These are phyloP conservation scores for Puntigrus tetrazona DNA, from an alignment of 2,113 vertebrate genomes.

Conservation along the genomic window DNA sequence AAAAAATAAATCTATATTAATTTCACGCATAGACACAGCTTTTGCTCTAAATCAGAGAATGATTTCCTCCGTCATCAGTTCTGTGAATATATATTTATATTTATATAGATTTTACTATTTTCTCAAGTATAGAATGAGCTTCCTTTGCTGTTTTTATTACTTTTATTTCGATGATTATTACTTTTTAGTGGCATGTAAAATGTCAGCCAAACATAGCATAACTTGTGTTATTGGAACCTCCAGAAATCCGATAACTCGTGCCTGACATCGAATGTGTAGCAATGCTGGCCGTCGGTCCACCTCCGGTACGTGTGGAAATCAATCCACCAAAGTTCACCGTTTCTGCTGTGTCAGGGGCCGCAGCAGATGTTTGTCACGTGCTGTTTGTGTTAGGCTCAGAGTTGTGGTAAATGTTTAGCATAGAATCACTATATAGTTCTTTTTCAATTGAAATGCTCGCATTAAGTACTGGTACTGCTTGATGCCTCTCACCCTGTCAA, in stretches of 20 bases:
- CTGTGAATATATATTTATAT: not conserved
- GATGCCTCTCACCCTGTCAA: not conserved
- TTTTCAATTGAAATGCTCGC: not conserved
- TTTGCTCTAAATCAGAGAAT: not conserved
- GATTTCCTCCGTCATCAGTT: not conserved
- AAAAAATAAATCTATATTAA: constrained; percentile 31
- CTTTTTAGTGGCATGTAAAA: not conserved
- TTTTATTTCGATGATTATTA: not conserved
- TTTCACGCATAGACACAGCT: constrained; percentile 45
- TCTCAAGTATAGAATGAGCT: not conserved
- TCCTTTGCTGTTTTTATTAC: not conserved
- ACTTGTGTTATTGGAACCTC: not conserved
- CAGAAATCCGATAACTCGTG: not conserved
- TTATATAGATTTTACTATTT: constrained; percentile 8
- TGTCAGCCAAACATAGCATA: not conserved
- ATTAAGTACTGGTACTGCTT: not conserved
- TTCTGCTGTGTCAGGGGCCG: not conserved
- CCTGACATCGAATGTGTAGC: not conserved
- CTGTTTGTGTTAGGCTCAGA: not conserved
- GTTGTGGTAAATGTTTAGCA: not conserved
- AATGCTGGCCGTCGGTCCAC: not conserved
- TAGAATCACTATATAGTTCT: not conserved
- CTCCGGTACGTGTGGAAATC: not conserved
- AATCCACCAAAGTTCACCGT: not conserved
- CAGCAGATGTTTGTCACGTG: not conserved